These are phyloP conservation scores for Caenorhabditis remanei DNA, from an alignment of 1,140 invertebrate species.

Conservation along the genomic window DNA sequence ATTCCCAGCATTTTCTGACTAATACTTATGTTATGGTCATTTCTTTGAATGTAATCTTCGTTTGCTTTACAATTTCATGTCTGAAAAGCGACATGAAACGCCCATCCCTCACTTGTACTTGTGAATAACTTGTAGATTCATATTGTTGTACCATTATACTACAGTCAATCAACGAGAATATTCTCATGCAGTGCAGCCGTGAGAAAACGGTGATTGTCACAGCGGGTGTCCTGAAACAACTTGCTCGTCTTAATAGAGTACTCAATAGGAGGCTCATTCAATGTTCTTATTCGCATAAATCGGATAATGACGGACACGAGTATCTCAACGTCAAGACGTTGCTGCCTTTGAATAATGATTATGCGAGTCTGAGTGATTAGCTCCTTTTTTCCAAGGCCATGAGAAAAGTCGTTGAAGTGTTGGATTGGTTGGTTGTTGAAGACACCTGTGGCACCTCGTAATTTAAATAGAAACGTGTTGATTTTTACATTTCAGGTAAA, in stretches of 20 bases:
- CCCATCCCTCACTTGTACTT: conserved; percentile 30
- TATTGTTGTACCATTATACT: not conserved
- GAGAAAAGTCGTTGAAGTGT: conserved; percentile 13
- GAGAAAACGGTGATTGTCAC: conserved; percentile 44
- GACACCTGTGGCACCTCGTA: too few relatives aligned
- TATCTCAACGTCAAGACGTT: not conserved
- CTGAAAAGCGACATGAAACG: not conserved
- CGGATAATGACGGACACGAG: conserved; percentile 25
- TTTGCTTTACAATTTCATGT: conserved; percentile 2
- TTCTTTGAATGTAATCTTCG: conserved; percentile 49
- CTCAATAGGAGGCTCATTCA: conserved; percentile 2
- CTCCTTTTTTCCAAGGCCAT: conserved; percentile 5
- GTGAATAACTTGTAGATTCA: not conserved
- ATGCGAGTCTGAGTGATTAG: conserved; percentile 41
- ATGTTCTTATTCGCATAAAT: conserved; percentile 48
- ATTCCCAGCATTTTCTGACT: conserved; percentile 32
- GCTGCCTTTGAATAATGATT: conserved; percentile 48
- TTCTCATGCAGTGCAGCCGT: conserved; percentile 1
- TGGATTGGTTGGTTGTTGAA: not conserved
- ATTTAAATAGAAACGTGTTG: not conserved
- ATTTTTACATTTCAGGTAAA: too few relatives aligned
- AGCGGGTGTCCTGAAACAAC: not conserved
- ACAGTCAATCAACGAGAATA: conserved; percentile 2
- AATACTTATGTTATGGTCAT: conserved; percentile 55
- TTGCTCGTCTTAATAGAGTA: conserved; percentile 2